Evolutionary conservation across 2,888 invertebrate species (phyloP), one percentile per base, ranked within the genome.

Genomic region (Micoletzkya japonica): DNA sequence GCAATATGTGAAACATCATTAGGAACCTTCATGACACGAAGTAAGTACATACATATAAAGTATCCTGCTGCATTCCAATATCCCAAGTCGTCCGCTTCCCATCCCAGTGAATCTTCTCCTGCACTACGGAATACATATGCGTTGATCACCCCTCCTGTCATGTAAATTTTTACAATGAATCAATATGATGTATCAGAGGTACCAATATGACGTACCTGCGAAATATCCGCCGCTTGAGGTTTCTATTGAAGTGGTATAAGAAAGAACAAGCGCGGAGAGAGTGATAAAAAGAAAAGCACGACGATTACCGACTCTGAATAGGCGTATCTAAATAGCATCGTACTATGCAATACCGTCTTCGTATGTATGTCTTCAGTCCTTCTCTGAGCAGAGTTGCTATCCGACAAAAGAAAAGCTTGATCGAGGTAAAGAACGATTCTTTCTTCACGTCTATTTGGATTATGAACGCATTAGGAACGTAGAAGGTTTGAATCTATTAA

Each of bases 41-140:
- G 30, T 14, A n/a, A 34, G n/a, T 36, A 39, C 75, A 59, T 56
- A 78, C 77, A 59, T 20, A 76, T 32, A 4, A 75, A 58, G 57
- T 73, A 79, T n/a, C 80, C 79, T 49, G 66, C 70, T 7, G 74
- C 80, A 63, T 79, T 80, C 79, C 79, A 79, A 59, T 72, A 74
- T 36, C 79, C 79, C 4, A 79, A 68, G 39, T 80, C 75, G 28
- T 72, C 56, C 2, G 76, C 57, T 50, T 72, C 58, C 79, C 79
- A 79, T 34, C 72, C 76, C 10, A 79, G 72, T 6, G 73, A 72
- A 14, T 64, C 72, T 24, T 71, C 44, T 1, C 67, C 71, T 6
- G 74, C 63, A 17, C 75, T 34, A 1, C 79, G 78, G 36, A 79
- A 79, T 17, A 79, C 79, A 59, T 73, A 79, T 17, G 72, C 71